These are phyloP conservation scores for Trididemnum nubilum DNA, from an alignment of 23 tunicate genomes.

Conservation along the genomic window DNA sequence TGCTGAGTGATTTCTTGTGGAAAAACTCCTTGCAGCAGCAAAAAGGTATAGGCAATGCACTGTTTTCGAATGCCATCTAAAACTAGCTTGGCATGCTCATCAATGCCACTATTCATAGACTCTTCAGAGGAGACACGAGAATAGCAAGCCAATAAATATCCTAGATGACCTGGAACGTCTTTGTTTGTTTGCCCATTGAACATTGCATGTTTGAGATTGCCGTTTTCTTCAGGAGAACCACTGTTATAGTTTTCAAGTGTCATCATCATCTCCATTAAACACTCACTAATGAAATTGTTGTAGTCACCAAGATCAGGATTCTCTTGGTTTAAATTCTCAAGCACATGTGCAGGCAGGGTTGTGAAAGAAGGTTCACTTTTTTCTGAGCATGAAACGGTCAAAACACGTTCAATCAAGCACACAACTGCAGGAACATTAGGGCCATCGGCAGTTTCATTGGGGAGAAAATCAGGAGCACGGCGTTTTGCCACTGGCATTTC, in stretches of 20 bases:
- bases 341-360: neutral
- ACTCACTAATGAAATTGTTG: constrained; percentile 17
- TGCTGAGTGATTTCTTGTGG: neutral
- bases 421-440: neutral
- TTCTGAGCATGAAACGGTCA: constrained; percentile 4
- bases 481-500: constrained; percentile 30
- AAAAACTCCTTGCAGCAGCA: constrained; percentile 36
- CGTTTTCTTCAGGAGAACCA: constrained; percentile 2
- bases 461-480: constrained; percentile 19
- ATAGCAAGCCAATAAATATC: constrained; percentile 13
- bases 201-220: neutral
- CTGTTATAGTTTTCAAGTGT: constrained; percentile 5
- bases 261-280: constrained; percentile 38
- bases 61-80: constrained; percentile 45
- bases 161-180: neutral
- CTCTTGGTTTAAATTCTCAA: constrained; percentile 18
- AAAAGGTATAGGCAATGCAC: constrained; percentile 6
- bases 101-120: neutral
- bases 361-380: neutral
- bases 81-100: constrained; percentile 13
- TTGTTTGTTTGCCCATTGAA: neutral
- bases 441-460: neutral
- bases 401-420: constrained; percentile 11
- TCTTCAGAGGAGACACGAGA: constrained; percentile 1
- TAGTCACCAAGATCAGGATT: constrained; percentile 30